Base-by-base conservation (phyloP, 2,888 invertebrate genomes). In the Drosophila mercatorum region DNA sequence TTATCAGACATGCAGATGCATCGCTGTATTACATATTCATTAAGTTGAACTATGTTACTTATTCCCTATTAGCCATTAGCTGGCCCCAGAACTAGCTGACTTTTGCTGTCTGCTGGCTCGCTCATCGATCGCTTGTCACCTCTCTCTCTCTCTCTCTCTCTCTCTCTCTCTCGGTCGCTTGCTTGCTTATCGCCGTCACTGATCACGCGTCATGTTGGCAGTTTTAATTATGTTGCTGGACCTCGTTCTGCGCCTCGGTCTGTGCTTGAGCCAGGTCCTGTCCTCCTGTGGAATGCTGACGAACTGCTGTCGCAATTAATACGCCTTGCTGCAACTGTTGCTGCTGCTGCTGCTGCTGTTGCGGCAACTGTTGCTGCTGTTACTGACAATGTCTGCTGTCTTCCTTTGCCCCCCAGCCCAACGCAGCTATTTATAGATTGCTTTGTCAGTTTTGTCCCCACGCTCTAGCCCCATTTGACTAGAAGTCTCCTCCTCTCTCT, bases 181-280 rank as follows among this genome's bases (percentile, higher is more conserved):
- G 76, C 57, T 72, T 62, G 83, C 74, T 83, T 88, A 83, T 83
- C 83, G 83, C 75, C 71, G 88, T 80, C 78, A 78, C 78, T 85
- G 88, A 88, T 83, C 88, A 83, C 88, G 83, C 86, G 86, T 88
- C 88, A 85, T 88, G 88, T 85, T 85, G 86, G 71, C 83, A 88
- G 88, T 66, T 83, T 83, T 85, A 83, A 83, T 83, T 83, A 83
- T 83, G 83, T 88, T 85, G 88, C 80, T 79, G 58, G 31, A 6
- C 31, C 66, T 72, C 52, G 38, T 17, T 17, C 17, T 17, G 17
- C 17, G 17, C 17, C 17, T 17, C 17, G 17, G 17, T 17, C 17
- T 17, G 17, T 17, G 28, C 31, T 40, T 51, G 3, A 31, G 26
- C 65, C 59, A 47, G 61, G 62, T 66, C 62, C 63, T 68, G 59